These are phyloP conservation scores for Cynocephalus volans DNA, from an alignment of 2,113 vertebrate genomes.

Conservation along the genomic window DNA sequence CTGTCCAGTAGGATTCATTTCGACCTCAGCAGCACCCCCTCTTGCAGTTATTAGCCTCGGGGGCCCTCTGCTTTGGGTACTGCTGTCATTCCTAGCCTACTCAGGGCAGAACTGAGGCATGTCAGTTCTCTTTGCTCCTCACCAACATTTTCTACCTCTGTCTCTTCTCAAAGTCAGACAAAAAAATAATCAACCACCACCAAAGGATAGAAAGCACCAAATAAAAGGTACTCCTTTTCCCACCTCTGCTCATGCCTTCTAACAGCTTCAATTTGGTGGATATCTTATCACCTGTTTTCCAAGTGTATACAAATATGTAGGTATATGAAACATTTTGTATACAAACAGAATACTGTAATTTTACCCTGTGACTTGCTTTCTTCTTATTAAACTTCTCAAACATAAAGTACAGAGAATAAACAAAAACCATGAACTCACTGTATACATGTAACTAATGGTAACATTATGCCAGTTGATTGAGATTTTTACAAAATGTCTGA, in stretches of 20 bases:
- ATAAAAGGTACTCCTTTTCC: not conserved
- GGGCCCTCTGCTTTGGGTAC: not conserved
- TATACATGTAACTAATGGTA: not conserved
- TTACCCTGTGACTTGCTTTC: not conserved
- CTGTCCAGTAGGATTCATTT: not conserved
- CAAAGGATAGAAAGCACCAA: not conserved
- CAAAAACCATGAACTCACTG: not conserved
- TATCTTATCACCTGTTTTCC: not conserved
- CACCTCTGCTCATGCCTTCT: not conserved
- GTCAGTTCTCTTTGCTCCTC: not conserved
- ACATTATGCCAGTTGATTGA: not conserved
- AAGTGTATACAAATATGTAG: not conserved
- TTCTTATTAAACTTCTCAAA: constrained; percentile 1
- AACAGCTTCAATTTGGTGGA: not conserved
- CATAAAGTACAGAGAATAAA: constrained; percentile 2
- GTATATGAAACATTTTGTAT: not conserved
- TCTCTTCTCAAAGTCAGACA: not conserved
- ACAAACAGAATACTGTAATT: not conserved
- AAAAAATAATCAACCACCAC: not conserved
- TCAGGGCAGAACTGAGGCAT: not conserved
- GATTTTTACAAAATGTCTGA: not conserved
- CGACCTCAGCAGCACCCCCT: not conserved
- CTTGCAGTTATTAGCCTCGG: too few species aligned
- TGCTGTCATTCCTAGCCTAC: not conserved
- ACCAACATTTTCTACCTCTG: not conserved